Evolutionary conservation across 2,888 invertebrate genomes (phyloP).

Genomic region (Ormia ochracea): DNA sequence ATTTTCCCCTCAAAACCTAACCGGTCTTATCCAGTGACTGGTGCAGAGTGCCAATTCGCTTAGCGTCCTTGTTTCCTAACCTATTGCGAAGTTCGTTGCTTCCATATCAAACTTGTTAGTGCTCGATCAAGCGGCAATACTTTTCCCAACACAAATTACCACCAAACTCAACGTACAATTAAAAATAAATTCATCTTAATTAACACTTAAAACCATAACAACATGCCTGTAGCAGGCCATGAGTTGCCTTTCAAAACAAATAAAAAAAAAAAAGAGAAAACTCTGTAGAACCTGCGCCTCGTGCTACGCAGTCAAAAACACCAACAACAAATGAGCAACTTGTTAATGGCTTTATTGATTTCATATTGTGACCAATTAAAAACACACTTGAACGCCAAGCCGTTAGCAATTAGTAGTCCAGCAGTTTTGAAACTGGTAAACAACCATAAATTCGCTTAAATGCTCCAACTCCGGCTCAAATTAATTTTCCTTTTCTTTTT

Average conservation of each 20-base stretch:
- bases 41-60: too few species aligned
- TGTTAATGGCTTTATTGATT: constrained; percentile 62
- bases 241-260: neutral
- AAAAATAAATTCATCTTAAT: constrained; percentile 25
- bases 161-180: constrained; percentile 32
- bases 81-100: constrained; percentile 1
- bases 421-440: neutral
- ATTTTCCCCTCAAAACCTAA: too few species aligned
- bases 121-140: constrained; percentile 39
- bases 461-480: neutral
- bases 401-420: constrained; percentile 50
- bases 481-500: too few species aligned
- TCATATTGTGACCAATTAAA: constrained; percentile 65
- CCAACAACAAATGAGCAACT: constrained; percentile 60
- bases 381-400: constrained; percentile 54
- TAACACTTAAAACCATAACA: neutral
- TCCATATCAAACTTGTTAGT: neutral
- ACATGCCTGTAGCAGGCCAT: neutral
- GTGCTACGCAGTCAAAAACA: neutral
- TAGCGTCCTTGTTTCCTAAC: neutral
- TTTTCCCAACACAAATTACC: constrained; percentile 15
- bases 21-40: too few species aligned
- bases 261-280: too few species aligned
- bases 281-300: neutral
- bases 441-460: constrained; percentile 2